A percentile compares a stretch with the other conserved stretches of the same genome.
Evolutionary conservation across 2,113 vertebrate species (phyloP).

Genomic region (Gymnocephalus cernua): DNA sequence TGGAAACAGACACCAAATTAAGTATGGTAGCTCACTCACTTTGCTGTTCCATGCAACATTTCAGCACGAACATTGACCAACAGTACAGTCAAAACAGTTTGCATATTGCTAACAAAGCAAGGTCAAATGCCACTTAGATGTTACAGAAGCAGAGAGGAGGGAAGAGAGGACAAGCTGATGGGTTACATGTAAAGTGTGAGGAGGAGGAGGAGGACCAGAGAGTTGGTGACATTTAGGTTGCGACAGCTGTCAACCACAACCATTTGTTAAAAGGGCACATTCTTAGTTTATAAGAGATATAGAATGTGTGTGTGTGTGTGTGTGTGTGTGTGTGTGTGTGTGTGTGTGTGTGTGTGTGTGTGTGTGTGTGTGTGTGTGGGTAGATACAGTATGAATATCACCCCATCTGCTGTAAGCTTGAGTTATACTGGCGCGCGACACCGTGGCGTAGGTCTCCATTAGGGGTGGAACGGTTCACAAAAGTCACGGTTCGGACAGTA

Average conservation of each 20-base stretch:
- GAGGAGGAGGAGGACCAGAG: not conserved
- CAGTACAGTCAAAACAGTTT: not conserved
- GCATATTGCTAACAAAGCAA: not conserved
- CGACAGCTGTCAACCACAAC: slow-evolving; percentile 4
- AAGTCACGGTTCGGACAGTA: too few species aligned
- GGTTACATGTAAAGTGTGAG: slow-evolving; percentile 17
- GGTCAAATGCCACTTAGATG: slow-evolving; percentile 18
- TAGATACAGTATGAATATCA: too few species aligned
- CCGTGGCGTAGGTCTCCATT: too few species aligned
- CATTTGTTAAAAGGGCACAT: slow-evolving; percentile 6
- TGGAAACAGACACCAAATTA: not conserved
- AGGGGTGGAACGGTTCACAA: too few species aligned
- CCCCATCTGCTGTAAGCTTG: too few species aligned
- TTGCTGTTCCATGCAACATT: not conserved
- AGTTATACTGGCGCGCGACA: too few species aligned
- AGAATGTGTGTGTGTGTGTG: too few species aligned
- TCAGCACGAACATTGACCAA: slow-evolving; percentile 1
- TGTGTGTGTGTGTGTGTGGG: too few species aligned
- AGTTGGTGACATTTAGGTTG: slow-evolving; percentile 31
- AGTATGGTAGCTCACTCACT: not conserved
- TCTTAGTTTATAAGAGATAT: not conserved
- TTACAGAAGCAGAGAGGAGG: not conserved
- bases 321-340: too few species aligned
- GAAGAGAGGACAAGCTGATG: not conserved
- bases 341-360: too few species aligned